Evolutionary conservation across 2,113 vertebrate species (phyloP), one percentile per base, ranked within the genome.

Genomic region (Danio rerio): DNA sequence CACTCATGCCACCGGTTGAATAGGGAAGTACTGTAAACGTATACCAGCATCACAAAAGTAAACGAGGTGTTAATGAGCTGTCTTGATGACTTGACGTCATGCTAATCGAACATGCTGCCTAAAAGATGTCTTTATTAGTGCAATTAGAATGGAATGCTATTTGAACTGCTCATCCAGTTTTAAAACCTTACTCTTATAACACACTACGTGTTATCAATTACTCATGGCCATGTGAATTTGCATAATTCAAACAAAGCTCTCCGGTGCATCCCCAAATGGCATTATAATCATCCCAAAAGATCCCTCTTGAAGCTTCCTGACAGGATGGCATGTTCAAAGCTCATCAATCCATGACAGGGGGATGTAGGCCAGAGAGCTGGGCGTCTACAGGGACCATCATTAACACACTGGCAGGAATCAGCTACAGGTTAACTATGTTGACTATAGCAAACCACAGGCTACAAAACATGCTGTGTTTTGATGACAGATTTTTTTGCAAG

Each of bases 351-450:
- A 77, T 77, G 87, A 86, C 84, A 88, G 81, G 81, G 87, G 86
- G 86, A 90, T 88, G 87, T 80, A 86, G 87, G 90, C 90, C 89
- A 91, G 89, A 90, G 88, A 85, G 89, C 88, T 85, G 87, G 75
- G 84, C 86, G 91, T 77, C 75, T 77, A 40, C 75, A n/a, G 75
- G 75, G 75, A 77, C 75, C 75, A 77, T 77, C 75, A 77, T 77
- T 77, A 76, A 76, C 73, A 76, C 40, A 45, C 55, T 76, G 59
- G 73, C 73, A 63, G 58, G 75, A 77, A 77, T 61, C 58, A 77
- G 75, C 75, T 63, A 77, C 75, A 77, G 87, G 87, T 73, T 87
- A 9, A 20, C 31, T 43, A 53, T 76, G 73, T 88, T 49, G 47
- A 52, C 68, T 61, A 63, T 10, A 77, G 7, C 0, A 50, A 77